A percentile compares a stretch with the other conserved stretches of the same genome.
Conservation (phyloP, 2,797 vertebrate genomes). For the Valencia hispanica region DNA sequence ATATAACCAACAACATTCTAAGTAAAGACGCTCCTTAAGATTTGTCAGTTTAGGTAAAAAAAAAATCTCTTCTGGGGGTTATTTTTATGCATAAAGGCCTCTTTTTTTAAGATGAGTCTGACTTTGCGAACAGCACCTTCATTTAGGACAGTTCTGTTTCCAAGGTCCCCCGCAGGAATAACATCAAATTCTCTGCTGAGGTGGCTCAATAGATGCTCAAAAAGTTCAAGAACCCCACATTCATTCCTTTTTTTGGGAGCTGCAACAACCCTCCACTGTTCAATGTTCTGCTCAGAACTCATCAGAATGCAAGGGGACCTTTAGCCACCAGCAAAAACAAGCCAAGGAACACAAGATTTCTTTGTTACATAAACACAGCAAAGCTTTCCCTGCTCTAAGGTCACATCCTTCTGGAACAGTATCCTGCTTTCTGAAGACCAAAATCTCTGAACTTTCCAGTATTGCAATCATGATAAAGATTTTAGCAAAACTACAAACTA, state of each 20-base stretch:
- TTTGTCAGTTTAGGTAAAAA: not conserved
- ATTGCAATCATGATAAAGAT: not conserved
- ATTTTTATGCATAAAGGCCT: not conserved
- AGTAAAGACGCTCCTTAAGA: not conserved
- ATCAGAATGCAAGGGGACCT: not conserved
- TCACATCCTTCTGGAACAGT: not conserved
- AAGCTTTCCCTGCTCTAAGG: not conserved
- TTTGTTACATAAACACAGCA: conserved; percentile 3
- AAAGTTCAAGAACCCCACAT: not conserved
- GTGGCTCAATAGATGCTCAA: not conserved
- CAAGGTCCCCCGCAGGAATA: not conserved
- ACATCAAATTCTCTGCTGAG: not conserved
- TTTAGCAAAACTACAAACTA: not conserved
- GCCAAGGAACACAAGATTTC: not conserved
- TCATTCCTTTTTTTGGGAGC: not conserved
- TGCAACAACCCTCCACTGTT: not conserved
- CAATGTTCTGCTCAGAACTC: not conserved
- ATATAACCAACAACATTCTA: not conserved
- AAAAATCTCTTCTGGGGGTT: not conserved
- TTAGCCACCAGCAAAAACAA: not conserved
- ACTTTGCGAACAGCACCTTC: not conserved
- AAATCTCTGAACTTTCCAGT: not conserved
- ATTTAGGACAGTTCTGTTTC: not conserved
- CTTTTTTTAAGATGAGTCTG: not conserved
- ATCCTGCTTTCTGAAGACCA: not conserved